phyloP scores from a whole-genome alignment of 2,113 vertebrate genomes.

The Ochotona princeps region DNA sequence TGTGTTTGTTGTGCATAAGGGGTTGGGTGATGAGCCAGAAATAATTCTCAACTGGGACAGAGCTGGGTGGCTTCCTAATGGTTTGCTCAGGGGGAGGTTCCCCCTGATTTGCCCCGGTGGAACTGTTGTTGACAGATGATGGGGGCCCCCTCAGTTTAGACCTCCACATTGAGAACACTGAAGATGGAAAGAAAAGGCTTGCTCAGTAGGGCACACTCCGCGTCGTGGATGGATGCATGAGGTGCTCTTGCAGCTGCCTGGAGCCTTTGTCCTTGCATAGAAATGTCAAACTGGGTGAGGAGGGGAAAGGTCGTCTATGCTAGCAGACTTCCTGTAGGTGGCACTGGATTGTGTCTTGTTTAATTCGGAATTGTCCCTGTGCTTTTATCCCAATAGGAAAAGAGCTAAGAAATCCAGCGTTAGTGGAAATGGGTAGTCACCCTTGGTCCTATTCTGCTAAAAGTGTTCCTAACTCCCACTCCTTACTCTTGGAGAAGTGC shows the following conservation, averaged over 20 bases:
- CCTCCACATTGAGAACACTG: background rate
- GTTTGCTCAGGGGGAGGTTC: background rate
- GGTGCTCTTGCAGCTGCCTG: background rate
- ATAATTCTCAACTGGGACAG: slow-evolving; percentile 23
- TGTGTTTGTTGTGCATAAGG: slow-evolving; percentile 33
- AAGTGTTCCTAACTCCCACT: background rate
- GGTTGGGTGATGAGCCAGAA: background rate
- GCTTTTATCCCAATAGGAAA: background rate
- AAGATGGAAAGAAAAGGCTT: background rate
- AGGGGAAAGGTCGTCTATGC: background rate
- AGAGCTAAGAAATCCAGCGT: background rate
- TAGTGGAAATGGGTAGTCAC: background rate
- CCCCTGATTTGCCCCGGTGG: background rate
- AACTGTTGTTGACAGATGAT: slow-evolving; percentile 40
- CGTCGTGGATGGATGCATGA: rapidly evolving
- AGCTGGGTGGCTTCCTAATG: background rate
- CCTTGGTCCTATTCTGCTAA: background rate
- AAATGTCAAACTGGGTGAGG: background rate
- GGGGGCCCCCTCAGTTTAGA: background rate
- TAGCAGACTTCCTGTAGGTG: background rate
- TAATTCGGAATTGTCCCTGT: background rate
- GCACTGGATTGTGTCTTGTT: background rate
- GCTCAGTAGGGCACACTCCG: background rate
- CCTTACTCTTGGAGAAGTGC: background rate
- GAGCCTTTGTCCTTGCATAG: background rate